These are phyloP conservation scores for Heliconius charithonia DNA, from an alignment of 2,888 invertebrate genomes.

Conservation along the genomic window DNA sequence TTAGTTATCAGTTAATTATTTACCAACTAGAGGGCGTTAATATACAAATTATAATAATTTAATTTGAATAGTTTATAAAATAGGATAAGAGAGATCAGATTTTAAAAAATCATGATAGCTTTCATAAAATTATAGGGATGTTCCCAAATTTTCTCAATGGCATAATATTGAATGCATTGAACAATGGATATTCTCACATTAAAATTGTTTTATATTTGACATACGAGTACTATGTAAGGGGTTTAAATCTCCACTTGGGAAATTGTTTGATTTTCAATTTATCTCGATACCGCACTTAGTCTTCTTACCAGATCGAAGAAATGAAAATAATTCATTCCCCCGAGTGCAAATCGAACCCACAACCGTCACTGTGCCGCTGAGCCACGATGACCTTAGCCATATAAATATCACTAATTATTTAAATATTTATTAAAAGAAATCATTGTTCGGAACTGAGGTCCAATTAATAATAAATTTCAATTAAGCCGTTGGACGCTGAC, in stretches of 20 bases:
- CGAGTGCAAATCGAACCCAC: neutral
- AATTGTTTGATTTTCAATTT: no score
- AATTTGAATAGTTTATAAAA: neutral
- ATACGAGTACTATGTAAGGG: no score
- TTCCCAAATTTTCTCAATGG: no score
- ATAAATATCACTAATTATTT: neutral
- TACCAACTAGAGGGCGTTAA: neutral
- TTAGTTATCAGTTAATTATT: neutral
- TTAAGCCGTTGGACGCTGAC: conserved; percentile 49
- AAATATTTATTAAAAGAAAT: conserved; percentile 18
- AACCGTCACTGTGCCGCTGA: neutral
- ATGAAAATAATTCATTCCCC: neutral
- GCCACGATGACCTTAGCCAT: neutral
- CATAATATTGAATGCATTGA: no score
- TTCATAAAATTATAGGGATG: no score
- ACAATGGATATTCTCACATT: no score
- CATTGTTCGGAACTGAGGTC: conserved; percentile 12
- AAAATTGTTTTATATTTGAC: no score
- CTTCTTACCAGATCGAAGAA: neutral
- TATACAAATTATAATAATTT: neutral
- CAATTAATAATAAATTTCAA: conserved; percentile 53
- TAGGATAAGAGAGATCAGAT: no score
- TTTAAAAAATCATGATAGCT: no score
- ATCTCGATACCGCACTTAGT: no score
- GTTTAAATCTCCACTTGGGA: no score